A percentile compares a stretch with the other conserved stretches of the same genome.
These are phyloP conservation scores for Brachyistius frenatus DNA, from an alignment of 2,113 vertebrate species.

Conservation along the genomic window DNA sequence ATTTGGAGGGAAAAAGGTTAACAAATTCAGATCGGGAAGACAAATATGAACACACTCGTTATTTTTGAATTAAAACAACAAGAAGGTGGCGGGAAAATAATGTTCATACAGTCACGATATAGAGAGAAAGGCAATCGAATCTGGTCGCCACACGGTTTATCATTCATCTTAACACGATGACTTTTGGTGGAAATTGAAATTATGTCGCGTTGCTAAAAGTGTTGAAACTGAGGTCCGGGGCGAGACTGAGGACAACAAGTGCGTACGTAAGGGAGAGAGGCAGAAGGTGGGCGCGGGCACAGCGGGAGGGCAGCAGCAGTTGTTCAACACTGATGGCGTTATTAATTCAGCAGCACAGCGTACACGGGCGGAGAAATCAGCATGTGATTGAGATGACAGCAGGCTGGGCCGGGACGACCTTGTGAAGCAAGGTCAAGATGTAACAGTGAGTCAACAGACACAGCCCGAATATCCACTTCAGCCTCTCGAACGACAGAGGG, in stretches of 20 bases:
- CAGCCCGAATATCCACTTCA: constrained; percentile 36
- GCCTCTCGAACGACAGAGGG: constrained; percentile 1
- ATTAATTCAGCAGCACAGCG: constrained; percentile 69
- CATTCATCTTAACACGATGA: background rate
- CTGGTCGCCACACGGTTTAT: background rate
- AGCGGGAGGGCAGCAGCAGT: constrained; percentile 49
- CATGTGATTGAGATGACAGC: constrained; percentile 55
- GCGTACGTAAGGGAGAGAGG: background rate
- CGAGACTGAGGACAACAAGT: constrained; percentile 5
- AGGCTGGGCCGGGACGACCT: constrained; percentile 43
- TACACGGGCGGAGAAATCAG: constrained; percentile 53
- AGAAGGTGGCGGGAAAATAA: too few relatives aligned
- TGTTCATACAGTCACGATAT: too few relatives aligned
- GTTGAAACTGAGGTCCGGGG: background rate
- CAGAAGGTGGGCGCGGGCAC: constrained; percentile 31
- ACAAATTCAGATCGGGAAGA: too few relatives aligned
- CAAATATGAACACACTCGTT: too few relatives aligned
- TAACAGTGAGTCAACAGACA: constrained; percentile 30
- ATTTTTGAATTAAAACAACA: too few relatives aligned
- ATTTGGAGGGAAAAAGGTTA: too few relatives aligned
- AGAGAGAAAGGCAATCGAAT: background rate
- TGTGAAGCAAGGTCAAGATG: constrained; percentile 65
- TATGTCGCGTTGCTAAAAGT: background rate
- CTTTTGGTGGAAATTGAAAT: background rate
- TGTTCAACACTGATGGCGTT: constrained; percentile 62